Conservation (phyloP, 2,113 vertebrate genomes). For the Tragelaphus imberbis region DNA sequence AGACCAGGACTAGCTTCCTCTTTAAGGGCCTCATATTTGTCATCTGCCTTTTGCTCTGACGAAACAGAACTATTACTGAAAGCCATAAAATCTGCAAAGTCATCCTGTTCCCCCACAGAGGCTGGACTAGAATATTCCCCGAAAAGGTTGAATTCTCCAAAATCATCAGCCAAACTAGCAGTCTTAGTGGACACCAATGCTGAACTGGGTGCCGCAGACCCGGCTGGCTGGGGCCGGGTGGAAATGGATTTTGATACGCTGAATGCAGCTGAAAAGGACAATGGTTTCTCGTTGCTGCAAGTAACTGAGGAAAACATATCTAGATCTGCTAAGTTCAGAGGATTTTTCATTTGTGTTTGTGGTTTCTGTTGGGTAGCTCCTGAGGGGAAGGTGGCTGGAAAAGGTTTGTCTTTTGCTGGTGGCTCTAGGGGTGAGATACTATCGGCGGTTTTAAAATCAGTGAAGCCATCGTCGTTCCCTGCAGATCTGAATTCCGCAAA, state of each 20-base stretch:
- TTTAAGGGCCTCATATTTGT: conserved; percentile 75
- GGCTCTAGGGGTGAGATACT: conserved; percentile 94
- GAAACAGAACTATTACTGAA: conserved; percentile 87
- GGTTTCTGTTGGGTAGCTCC: conserved; percentile 85
- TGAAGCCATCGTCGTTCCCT: conserved; percentile 92
- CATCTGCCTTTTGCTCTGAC: conserved; percentile 74
- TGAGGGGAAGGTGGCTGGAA: conserved; percentile 87
- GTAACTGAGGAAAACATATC: conserved; percentile 91
- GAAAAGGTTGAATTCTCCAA: conserved; percentile 95
- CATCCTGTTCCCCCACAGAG: conserved; percentile 83
- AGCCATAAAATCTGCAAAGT: conserved; percentile 98
- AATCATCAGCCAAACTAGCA: conserved; percentile 85
- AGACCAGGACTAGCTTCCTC: conserved; percentile 65
- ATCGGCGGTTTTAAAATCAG: conserved; percentile 98
- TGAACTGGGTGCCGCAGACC: conserved; percentile 64
- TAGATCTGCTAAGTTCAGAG: conserved; percentile 92
- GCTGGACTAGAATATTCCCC: conserved; percentile 83
- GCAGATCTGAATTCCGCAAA: conserved; percentile 94
- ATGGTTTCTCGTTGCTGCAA: conserved; percentile 73
- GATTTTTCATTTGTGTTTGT: conserved; percentile 84
- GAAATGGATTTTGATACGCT: conserved; percentile 67
- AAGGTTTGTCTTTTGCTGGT: conserved; percentile 87
- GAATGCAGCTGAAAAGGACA: conserved; percentile 73
- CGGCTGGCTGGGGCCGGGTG: conserved; percentile 55
- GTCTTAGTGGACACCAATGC: conserved; percentile 76